These are phyloP conservation scores for Eristalis intricaria DNA, from an alignment of 2,888 invertebrate genomes.

Conservation along the genomic window DNA sequence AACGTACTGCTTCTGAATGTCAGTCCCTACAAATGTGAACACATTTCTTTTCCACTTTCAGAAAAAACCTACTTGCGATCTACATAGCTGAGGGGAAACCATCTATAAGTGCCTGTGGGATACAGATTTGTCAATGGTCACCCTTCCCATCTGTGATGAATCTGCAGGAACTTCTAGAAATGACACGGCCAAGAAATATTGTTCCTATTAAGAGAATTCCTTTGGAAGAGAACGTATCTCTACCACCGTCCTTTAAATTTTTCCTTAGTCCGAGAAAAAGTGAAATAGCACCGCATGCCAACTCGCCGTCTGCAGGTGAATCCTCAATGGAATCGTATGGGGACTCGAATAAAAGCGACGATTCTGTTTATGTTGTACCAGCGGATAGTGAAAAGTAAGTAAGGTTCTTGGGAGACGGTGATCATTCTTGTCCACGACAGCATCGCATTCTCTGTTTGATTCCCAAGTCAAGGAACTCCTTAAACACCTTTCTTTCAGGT, in stretches of 20 bases:
- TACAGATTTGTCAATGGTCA: constrained; percentile 50
- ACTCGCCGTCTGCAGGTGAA: neutral
- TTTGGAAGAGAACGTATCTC: neutral
- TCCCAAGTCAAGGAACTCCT: too few relatives aligned
- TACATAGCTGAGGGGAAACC: constrained; percentile 39
- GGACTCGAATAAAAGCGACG: neutral
- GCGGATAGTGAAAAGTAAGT: neutral
- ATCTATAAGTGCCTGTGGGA: constrained; percentile 17
- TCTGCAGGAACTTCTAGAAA: constrained; percentile 39
- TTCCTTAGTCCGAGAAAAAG: neutral
- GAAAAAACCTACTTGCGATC: constrained; percentile 19
- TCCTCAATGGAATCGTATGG: constrained; percentile 6
- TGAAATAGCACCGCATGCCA: neutral
- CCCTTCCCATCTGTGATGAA: constrained; percentile 55
- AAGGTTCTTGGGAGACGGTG: too few relatives aligned
- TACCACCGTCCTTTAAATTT: constrained; percentile 31
- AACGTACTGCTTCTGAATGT: constrained; percentile 13
- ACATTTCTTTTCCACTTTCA: neutral
- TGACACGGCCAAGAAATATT: constrained; percentile 38
- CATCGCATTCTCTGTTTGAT: too few relatives aligned
- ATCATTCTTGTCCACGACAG: too few relatives aligned
- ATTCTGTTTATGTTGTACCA: neutral
- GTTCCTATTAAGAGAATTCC: constrained; percentile 26
- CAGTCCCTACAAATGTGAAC: neutral
- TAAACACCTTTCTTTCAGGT: too few relatives aligned